Percentiles rank a stretch among this genome's conserved stretches.
These are phyloP conservation scores for Philotrypesis tridentata DNA, from an alignment of 1,140 invertebrate genomes.

Conservation along the genomic window DNA sequence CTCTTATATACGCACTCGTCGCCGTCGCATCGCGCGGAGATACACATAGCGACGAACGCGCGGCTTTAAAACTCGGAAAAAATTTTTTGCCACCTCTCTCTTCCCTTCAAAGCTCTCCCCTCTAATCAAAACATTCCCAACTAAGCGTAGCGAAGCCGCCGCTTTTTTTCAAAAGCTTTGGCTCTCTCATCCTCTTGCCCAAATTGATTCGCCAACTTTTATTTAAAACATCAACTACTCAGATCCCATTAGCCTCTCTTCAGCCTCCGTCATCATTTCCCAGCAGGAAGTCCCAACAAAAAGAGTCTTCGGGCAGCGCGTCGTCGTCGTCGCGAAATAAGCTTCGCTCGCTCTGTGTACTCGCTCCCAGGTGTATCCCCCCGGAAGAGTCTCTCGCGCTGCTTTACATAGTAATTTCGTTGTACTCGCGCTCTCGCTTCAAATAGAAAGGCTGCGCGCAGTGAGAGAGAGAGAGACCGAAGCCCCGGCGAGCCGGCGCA, in stretches of 20 bases:
- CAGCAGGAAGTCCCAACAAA: background rate
- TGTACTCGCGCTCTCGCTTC: background rate
- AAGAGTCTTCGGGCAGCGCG: background rate
- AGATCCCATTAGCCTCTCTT: constrained; percentile 21
- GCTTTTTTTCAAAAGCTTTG: background rate
- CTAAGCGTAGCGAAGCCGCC: background rate
- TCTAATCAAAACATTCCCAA: background rate
- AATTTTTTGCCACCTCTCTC: too few species aligned
- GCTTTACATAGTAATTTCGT: constrained; percentile 23
- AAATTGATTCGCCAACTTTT: constrained; percentile 23
- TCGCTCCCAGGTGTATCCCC: background rate
- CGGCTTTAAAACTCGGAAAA: too few species aligned
- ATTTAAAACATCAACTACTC: constrained; percentile 10
- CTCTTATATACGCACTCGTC: too few species aligned
- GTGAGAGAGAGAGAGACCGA: background rate
- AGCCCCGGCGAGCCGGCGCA: background rate
- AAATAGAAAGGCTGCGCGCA: too few species aligned
- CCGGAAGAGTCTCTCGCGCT: background rate
- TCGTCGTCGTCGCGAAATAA: background rate
- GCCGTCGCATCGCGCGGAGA: too few species aligned
- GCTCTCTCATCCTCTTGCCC: background rate
- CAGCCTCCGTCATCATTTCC: background rate
- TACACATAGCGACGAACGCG: too few species aligned
- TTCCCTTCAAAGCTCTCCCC: too few species aligned
- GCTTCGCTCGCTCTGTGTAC: background rate